Evolutionary conservation across 2,888 invertebrate genomes (phyloP), one percentile per base, ranked within the genome.

Genomic region (Heteropelma amictum): DNA sequence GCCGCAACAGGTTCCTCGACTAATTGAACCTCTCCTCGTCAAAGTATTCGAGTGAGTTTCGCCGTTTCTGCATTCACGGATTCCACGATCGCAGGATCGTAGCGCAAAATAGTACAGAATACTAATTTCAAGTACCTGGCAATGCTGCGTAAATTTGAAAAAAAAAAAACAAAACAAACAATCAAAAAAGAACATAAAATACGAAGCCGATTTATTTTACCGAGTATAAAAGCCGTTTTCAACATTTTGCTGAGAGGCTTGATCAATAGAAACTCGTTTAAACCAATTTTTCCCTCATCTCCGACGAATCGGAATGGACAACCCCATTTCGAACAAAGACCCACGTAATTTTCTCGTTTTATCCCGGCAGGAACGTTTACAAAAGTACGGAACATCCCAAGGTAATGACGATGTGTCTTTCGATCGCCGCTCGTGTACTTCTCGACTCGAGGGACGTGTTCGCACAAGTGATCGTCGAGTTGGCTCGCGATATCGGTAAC

Each of bases 351-450:
- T 2, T 54, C 49, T 60, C 12, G 49, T 77, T 26, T 23, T 77
- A 81, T 28, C 75, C 75, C 88, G 86, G 21, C 87, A 94, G 94
- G 78, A 92, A 92, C 81, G 92, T 95, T 14, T 92, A 94, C 79
- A 92, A 92, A 77, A 93, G 92, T 19, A 92, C 95, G 80, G 94
- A 94, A 56, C 92, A 93, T 60, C 93, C 95, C 0, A 92, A 94
- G 90, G 92, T 96, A 2, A 92, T 96, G 88, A 93, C 95, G 0
- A 93, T 95, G 87, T 94, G 95, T 85, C 90, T 97, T 42, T 94
- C 94, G 68, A 92, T 97, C 5, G 89, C 96, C 10, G 94, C 96
- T 0, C 92, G 97, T 49, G 93, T 96, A 23, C 92, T 97, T 56
- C 90, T 96, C 30, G 90, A 93, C 3, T 94, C 95, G 1, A 84